These are phyloP conservation scores for Gastracanthus pulcherrimus DNA, from an alignment of 2,888 invertebrate species.

Conservation along the genomic window DNA sequence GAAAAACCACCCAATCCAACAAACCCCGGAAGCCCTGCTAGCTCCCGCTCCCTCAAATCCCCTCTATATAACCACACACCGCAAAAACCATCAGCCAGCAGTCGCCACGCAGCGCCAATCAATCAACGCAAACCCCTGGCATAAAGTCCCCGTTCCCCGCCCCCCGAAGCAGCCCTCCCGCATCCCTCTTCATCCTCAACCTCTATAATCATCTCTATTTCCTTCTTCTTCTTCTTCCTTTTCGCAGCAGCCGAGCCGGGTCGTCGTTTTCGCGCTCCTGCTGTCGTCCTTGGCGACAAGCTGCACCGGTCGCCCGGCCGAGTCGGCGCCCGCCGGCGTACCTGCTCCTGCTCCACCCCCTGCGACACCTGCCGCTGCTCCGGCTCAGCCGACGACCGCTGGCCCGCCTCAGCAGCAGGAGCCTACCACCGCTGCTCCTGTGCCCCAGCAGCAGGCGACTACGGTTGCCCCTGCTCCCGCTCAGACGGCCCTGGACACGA, in stretches of 20 bases:
- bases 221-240: too few species aligned
- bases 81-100: too few species aligned
- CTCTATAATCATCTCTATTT: conserved; percentile 20
- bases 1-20: too few species aligned
- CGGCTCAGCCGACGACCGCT: neutral
- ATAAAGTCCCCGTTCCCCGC: neutral
- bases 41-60: too few species aligned
- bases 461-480: neutral
- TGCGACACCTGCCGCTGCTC: neutral
- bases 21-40: too few species aligned
- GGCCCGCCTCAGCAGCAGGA: neutral
- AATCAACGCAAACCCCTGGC: conserved; percentile 9
- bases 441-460: neutral
- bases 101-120: too few species aligned
- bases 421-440: neutral
- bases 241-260: neutral
- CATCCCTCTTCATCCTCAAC: neutral
- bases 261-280: neutral
- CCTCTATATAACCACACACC: too few species aligned
- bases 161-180: neutral
- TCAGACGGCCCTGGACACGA: too few species aligned
- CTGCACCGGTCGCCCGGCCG: neutral
- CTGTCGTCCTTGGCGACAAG: neutral
- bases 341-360: neutral
- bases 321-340: neutral